Evolutionary conservation across 2,888 invertebrate genomes (phyloP), one percentile per base, ranked within the genome.

Genomic region (Hololepta plana): DNA sequence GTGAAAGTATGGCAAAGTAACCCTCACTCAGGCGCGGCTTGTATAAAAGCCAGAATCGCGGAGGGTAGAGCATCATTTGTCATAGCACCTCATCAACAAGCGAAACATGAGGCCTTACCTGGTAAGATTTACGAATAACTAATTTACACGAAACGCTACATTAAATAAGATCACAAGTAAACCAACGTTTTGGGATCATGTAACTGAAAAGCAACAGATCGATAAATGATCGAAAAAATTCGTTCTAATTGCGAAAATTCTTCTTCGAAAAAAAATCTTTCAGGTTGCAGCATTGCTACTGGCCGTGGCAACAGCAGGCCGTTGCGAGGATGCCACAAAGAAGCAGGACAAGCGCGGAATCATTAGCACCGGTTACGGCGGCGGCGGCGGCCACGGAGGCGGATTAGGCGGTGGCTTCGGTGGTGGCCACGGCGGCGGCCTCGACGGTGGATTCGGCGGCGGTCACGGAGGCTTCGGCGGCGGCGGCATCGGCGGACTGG

Each of bases 261-360:
- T 17, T 17, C n/a, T 17, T 20, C 24, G 5, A 4, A 14, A 15
- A 12, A 12, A 35, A 26, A 28, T 33, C 6, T 39, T 39, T 2
- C 37, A 55, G 54, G 38, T 47, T 27, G 34, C 47, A 25, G 47
- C 38, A 17, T 32, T 41, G 17, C 38, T 37, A 13, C 24, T 43
- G 15, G 43, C 44, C 20, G 38, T 40, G 23, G 27, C 30, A 19
- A 27, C 30, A 15, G 19, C 29, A 12, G 24, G 28, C 9, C 33
- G 31, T 28, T 33, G 36, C 27, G 38, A 38, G 11, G 33, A 34
- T 21, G 24, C 29, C 15, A 34, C 23, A 29, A 31, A 27, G 22
- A 28, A 28, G 29, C 31, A 26, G n/a, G 17, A 19, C 22, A 20
- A 24, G 26, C 35, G 35, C 25, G 35, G 36, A 17, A 29, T 38